Base-by-base conservation (phyloP, 1,140 invertebrate species). In the Microplitis demolitor region DNA sequence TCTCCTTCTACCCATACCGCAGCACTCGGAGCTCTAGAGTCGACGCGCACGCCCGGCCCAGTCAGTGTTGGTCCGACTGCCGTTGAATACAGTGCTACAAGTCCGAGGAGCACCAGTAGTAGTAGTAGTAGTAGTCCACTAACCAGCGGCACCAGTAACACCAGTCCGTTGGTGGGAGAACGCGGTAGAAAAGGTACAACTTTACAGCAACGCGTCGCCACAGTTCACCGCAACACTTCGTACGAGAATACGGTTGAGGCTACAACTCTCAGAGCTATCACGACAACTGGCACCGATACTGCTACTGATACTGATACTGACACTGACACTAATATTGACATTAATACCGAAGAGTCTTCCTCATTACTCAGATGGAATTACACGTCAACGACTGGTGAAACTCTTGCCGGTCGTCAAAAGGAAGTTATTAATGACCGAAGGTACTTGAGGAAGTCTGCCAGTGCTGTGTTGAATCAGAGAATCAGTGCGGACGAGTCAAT, bases 61-160 rank as follows among this genome's bases (percentile, higher is more conserved):
- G 79, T 82, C 85, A 87, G 85, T 87, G 78, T 81, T 80, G 84
- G 82, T 78, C 78, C 83, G 81, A 80, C 83, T 81, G 82, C 84
- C 81, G 84, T 81, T 76, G 77, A 78, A 82, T 78, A 73, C 53
- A 72, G 31, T 70, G 66, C 53, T 54, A 24, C 39, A 8, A 45
- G 6, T 45, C 6, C 6, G 39, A 6, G 11, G 39, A 45, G 39
- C 39, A 39, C 37, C 37, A n/a, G n/a, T n/a, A 24, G 24, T 24
- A 24, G 24, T 24, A 24, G 24, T 24, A 24, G 24, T 24, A 24
- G 24, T 24, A 24, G 24, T 24, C 39, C 39, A 11, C 39, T 45
- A 45, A 45, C 53, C 61, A 9, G 68, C 56, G 13, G 33, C 50
- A 33, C 31, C 24, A 24, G 24, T 24, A 24, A 24, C 24, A 24